A percentile compares a stretch with the other conserved stretches of the same genome.
Evolutionary conservation across 2,888 invertebrate species (phyloP).

Genomic region (Drosophila neotestacea): DNA sequence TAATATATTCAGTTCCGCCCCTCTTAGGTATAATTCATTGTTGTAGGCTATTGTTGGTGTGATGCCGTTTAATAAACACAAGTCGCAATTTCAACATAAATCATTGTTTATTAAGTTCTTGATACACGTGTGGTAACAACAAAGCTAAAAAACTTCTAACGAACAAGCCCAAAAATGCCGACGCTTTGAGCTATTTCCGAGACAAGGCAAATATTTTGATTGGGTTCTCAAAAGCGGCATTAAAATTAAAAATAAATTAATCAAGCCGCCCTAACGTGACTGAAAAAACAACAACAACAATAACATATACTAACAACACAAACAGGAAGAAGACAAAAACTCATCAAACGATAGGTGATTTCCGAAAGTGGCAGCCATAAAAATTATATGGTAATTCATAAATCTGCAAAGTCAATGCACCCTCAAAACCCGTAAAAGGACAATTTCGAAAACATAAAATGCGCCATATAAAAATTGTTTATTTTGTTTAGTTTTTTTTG

Average conservation of each 20-base stretch:
- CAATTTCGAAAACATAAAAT: conserved; percentile 54
- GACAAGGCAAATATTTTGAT: conserved; percentile 66
- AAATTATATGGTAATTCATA: conserved; percentile 49
- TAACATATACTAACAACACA: conserved; percentile 9
- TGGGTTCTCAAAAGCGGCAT: conserved; percentile 47
- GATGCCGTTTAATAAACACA: conserved; percentile 39
- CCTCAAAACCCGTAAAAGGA: conserved; percentile 53
- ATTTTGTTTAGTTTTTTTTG: conserved; percentile 10
- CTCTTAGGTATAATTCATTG: conserved; percentile 24
- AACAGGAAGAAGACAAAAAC: conserved; percentile 43
- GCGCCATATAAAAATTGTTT: conserved; percentile 32
- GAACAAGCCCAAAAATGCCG: conserved; percentile 37
- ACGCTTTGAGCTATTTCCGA: conserved; percentile 60
- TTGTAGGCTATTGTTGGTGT: conserved; percentile 5
- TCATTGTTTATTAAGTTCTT: conserved; percentile 45
- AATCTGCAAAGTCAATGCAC: conserved; percentile 53
- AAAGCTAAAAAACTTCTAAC: conserved; percentile 20
- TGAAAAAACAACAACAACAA: conserved; percentile 14
- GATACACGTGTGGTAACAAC: conserved; percentile 13
- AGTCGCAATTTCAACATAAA: conserved; percentile 67
- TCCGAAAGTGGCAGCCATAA: conserved; percentile 50
- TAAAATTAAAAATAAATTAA: conserved; percentile 68
- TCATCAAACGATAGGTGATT: conserved; percentile 30
- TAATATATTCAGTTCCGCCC: conserved; percentile 6
- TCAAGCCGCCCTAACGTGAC: conserved; percentile 57